These are phyloP conservation scores for Oceanodroma leucorhoa DNA, from an alignment of 2,797 vertebrate species.

Conservation along the genomic window DNA sequence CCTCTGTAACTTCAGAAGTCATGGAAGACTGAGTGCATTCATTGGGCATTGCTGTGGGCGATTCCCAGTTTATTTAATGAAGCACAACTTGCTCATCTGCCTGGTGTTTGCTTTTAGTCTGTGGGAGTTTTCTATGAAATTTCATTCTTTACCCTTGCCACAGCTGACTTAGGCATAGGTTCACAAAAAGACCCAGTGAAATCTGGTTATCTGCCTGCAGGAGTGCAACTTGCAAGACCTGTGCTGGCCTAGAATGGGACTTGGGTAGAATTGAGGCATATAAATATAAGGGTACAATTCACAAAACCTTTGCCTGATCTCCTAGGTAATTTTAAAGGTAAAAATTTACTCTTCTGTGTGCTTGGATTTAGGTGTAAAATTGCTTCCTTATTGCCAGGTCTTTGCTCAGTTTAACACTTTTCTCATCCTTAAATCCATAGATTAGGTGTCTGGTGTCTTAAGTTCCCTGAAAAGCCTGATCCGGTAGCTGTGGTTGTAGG, in stretches of 20 bases:
- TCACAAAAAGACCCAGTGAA: neutral
- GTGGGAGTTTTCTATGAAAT: neutral
- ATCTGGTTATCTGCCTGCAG: neutral
- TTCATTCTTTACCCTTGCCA: neutral
- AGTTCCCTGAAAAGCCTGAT: neutral
- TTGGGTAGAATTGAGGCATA: neutral
- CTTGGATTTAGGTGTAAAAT: neutral
- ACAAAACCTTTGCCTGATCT: neutral
- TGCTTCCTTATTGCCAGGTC: neutral
- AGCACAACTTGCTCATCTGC: neutral
- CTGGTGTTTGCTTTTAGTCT: neutral
- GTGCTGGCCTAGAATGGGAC: neutral
- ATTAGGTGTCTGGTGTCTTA: neutral
- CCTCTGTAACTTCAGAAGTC: neutral
- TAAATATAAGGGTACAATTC: neutral
- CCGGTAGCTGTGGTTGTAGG: accelerated
- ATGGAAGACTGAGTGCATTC: neutral
- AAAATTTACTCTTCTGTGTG: neutral
- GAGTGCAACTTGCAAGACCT: neutral
- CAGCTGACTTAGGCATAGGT: neutral
- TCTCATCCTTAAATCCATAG: neutral
- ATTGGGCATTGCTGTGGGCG: neutral
- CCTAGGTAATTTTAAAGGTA: neutral
- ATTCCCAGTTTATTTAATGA: neutral
- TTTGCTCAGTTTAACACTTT: neutral